Conservation (phyloP, 2,797 vertebrate species). For the Eupleurogrammus muticus region DNA sequence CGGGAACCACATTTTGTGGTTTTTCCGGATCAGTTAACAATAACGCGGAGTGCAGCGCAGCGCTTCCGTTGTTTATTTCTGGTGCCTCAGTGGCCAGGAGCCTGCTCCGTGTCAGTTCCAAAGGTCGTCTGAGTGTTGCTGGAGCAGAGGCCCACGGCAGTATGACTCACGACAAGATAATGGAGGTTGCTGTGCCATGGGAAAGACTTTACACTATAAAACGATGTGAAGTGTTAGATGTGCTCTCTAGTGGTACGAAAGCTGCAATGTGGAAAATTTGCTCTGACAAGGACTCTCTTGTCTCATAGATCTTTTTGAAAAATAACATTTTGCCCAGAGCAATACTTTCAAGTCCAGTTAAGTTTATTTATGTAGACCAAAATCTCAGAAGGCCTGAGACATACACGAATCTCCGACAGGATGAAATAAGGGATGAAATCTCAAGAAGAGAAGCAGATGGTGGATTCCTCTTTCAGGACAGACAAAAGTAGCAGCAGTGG, state of each 20-base stretch:
- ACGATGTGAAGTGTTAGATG: background rate
- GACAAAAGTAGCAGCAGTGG: background rate
- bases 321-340: background rate
- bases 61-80: constrained; percentile 46
- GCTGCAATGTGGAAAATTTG: background rate
- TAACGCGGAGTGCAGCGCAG: constrained; percentile 1
- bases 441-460: background rate
- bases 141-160: constrained; percentile 18
- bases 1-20: constrained; percentile 12
- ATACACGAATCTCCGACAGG: background rate
- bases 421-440: background rate
- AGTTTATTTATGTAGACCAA: background rate
- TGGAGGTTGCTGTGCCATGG: constrained; percentile 32
- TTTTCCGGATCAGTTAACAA: constrained; percentile 20
- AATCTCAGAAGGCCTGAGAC: background rate
- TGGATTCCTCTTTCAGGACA: background rate
- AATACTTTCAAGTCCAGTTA: background rate
- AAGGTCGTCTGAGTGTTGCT: constrained; percentile 65
- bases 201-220: constrained; percentile 22
- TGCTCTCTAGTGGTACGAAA: constrained; percentile 6
- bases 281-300: background rate
- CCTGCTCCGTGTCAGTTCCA: constrained; percentile 57
- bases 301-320: background rate
- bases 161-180: constrained; percentile 58
- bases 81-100: constrained; percentile 23